A percentile compares a stretch with the other conserved stretches of the same genome.
These are phyloP conservation scores for Tenthredo notha DNA, from an alignment of 2,888 invertebrate genomes.

Conservation along the genomic window DNA sequence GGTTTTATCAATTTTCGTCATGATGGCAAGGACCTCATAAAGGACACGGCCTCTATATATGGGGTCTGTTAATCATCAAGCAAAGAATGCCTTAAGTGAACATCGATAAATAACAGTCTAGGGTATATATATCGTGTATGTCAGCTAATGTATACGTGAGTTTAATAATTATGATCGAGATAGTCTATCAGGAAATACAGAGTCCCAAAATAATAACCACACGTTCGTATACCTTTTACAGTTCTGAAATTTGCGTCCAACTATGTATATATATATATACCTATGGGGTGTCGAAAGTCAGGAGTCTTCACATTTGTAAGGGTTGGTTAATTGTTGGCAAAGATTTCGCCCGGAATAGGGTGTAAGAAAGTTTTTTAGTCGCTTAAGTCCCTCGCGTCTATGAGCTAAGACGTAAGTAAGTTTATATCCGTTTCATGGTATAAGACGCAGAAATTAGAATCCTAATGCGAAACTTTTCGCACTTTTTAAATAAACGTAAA, in stretches of 20 bases:
- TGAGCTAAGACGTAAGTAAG: neutral
- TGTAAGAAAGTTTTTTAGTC: constrained; percentile 15
- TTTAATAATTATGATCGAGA: neutral
- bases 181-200: neutral
- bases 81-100: constrained; percentile 30
- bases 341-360: constrained; percentile 28
- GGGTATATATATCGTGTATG: neutral
- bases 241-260: constrained; percentile 27
- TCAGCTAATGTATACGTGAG: neutral
- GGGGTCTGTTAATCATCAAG: constrained; percentile 1
- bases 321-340: constrained; percentile 36
- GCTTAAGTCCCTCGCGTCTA: constrained; percentile 38
- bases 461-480: neutral
- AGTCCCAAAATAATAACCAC: neutral
- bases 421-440: neutral
- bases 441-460: neutral
- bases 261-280: too few species aligned
- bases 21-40: neutral
- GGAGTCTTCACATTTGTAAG: neutral
- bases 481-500: neutral
- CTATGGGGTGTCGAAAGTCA: constrained; percentile 27
- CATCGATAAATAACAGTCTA: neutral
- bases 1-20: neutral
- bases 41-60: constrained; percentile 18
- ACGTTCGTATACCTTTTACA: neutral